Evolutionary conservation across 2,113 vertebrate genomes (phyloP), one percentile per base, ranked within the genome.

Genomic region (Pseudolaguvia tuberculata): DNA sequence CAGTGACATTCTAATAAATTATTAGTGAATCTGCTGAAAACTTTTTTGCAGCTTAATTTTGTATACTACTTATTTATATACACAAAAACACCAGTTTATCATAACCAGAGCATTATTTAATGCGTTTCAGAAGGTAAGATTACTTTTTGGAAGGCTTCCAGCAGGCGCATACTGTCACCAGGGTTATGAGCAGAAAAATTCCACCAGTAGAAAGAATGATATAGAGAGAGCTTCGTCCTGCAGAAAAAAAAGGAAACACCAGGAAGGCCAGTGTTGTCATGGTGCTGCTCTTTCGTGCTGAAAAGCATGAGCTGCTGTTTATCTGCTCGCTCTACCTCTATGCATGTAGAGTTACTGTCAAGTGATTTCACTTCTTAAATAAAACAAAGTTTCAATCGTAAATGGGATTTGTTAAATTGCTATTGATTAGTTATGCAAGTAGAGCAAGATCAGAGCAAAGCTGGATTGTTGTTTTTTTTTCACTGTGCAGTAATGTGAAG

Each of bases 161-260:
- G 87, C 97, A 99, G 84, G 97, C 97, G 13, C 97, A 99, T 81
- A 99, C 97, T 0, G 95, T 99, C 88, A 99, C 96, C 92, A 99
- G 86, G 81, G 97, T 98, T 89, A 98, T 95, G 0, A 99, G 93
- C 77, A 99, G 93, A 85, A 99, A 99, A 88, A 99, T 99, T 75
- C 96, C 96, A 0, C 97, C 97, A 0, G 93, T 99, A 81, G 94
- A 95, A 79, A 99, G 91, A 87, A 99, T 98, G 88, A 99, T 98
- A 85, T 99, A 99, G 70, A 99, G 94, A n/a, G 97, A 97, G 75
- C 97, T 99, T 81, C 96, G 90, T 86, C 93, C 97, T 99, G 77
- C 57, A 69, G 56, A n/a, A 17, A 73, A 39, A n/a, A 65, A 52
- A 59, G n/a, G 20, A 69, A 59, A 70, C 21, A 65, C 39, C 62